Base-by-base conservation (phyloP, 2,888 invertebrate genomes). In the Orchestes rusci region DNA sequence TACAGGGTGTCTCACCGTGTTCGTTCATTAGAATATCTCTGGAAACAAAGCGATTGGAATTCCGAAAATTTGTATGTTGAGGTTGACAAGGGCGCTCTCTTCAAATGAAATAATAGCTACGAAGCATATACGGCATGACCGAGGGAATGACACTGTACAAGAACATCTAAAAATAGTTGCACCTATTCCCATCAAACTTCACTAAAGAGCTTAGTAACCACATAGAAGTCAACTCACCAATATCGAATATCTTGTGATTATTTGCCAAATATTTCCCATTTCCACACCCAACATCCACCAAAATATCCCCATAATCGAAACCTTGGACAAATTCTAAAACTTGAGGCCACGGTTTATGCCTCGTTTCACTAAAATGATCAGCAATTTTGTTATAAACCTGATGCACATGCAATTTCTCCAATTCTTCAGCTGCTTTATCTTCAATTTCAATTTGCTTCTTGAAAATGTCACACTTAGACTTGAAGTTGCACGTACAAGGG, bases 261-360 rank as follows among this genome's bases (percentile, higher is more conserved):
- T 69, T 62, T 39, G 79, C 75, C 42, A 99, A 75, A 68, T 99
- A 97, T 74, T 99, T 99, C 29, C 97, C 99, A 72, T 99, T 99
- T 7, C 99, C 99, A 67, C 96, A 95, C 4, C 99, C 99, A 27
- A 96, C 79, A 69, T 99, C 99, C 3, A 94, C 63, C 10, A 97
- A 63, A 7, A 93, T 63, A 1, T 85, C 78, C 1, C 86, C 88
- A 0, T 65, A 45, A 0, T 76, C 65, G 51, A 91, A 77, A 3
- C 70, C 71, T 12, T 75, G 66, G 18, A 93, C 70, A 70, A 97
- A 99, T 53, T 82, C 72, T 1, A 79, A 72, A 1, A 99, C 93
- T 53, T 80, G 80, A 0, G 94, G 95, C 99, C 99, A 99, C 13
- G 89, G 86, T 58, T 84, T 87, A 67, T 93, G 91, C 10, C 99